A percentile compares a stretch with the other conserved stretches of the same genome.
These are phyloP conservation scores for Chionoecetes opilio DNA, from an alignment of 1,140 invertebrate species.

Conservation along the genomic window DNA sequence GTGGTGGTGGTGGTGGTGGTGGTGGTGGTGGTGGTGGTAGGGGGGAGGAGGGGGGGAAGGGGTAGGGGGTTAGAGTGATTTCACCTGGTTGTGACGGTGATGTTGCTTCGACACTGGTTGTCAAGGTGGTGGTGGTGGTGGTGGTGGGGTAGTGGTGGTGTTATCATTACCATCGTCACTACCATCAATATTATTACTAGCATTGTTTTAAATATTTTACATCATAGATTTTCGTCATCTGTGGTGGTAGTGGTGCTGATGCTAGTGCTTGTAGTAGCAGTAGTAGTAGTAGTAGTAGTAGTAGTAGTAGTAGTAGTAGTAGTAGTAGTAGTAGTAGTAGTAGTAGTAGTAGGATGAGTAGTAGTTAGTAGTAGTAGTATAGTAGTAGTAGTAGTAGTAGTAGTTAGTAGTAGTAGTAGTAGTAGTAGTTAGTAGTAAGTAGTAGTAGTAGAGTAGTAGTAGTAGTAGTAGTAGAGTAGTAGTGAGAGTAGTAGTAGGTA, in stretches of 20 bases:
- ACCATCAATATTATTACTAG: background rate
- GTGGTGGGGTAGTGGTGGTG: background rate
- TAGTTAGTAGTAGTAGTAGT: background rate
- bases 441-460: background rate
- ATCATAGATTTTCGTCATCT: background rate
- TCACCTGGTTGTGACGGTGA: background rate
- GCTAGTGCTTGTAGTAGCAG: background rate
- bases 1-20: background rate
- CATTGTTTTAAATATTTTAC: background rate
- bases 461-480: background rate
- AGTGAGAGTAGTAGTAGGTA: too few relatives aligned
- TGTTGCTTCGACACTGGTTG: background rate
- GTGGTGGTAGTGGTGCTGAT: background rate
- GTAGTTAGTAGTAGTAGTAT: too few relatives aligned
- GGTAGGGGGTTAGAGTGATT: too few relatives aligned
- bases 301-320: conserved; percentile 20
- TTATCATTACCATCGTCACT: background rate
- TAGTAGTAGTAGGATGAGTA: background rate
- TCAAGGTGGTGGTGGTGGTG: background rate
- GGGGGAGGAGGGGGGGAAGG: too few relatives aligned
- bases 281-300: conserved; percentile 20
- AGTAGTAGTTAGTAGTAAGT: background rate
- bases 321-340: conserved; percentile 29
- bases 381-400: background rate
- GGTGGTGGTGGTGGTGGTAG: too few relatives aligned